These are phyloP conservation scores for Pitta sordida DNA, from an alignment of 2,113 vertebrate species.

Conservation along the genomic window DNA sequence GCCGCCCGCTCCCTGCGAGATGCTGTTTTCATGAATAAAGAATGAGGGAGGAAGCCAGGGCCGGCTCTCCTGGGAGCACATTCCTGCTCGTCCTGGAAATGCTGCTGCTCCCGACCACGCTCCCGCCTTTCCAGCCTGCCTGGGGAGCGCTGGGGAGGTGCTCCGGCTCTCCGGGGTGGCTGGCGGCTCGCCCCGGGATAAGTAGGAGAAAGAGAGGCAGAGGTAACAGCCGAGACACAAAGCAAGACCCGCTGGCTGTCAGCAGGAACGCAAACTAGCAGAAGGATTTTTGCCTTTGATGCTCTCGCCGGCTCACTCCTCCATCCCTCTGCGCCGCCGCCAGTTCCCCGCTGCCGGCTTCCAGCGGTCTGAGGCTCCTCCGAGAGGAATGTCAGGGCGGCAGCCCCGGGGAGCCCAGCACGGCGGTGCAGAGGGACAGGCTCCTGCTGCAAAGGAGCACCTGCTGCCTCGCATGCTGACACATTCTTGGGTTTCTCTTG, in stretches of 20 bases:
- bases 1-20: not conserved
- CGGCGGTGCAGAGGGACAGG: not conserved
- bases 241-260: not conserved
- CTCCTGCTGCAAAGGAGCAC: conserved; percentile 74
- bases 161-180: not conserved
- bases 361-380: not conserved
- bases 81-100: conserved; percentile 49
- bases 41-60: conserved; percentile 48
- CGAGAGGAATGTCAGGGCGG: not conserved
- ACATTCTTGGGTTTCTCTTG: conserved; percentile 70
- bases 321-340: not conserved
- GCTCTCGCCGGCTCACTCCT: not conserved
- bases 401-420: not conserved
- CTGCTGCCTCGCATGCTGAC: conserved; percentile 67
- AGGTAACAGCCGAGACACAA: not conserved
- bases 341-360: not conserved
- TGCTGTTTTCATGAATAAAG: conserved; percentile 56
- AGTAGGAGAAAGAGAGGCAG: not conserved
- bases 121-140: not conserved
- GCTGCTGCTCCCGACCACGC: not conserved
- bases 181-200: not conserved
- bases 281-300: not conserved
- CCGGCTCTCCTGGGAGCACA: conserved; percentile 35
- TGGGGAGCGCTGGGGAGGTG: not conserved
- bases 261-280: not conserved